Conservation (phyloP, 2,888 invertebrate genomes). For the Watsonalla cultraria region DNA sequence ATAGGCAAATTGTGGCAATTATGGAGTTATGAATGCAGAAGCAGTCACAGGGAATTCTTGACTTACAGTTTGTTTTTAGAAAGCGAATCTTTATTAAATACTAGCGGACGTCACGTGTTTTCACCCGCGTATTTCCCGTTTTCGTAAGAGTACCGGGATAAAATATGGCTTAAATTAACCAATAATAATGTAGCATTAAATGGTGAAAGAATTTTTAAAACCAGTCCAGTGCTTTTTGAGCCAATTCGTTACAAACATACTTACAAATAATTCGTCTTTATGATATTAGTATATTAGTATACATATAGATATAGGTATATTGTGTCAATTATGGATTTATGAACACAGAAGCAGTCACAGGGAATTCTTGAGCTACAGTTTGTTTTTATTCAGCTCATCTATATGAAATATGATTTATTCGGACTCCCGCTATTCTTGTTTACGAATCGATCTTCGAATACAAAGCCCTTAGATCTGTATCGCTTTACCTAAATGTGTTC, state of each 20-base stretch:
- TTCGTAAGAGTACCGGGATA: no score
- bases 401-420: constrained; percentile 58
- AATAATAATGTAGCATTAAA: no score
- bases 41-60: not conserved
- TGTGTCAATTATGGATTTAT: no score
- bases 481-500: constrained; percentile 63
- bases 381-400: constrained; percentile 8
- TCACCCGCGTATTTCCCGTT: no score
- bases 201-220: no score
- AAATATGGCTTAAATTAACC: no score
- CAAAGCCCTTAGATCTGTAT: constrained; percentile 67
- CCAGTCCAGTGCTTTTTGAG: no score
- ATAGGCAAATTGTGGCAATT: constrained; percentile 15
- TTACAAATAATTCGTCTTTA: no score
- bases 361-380: not conserved
- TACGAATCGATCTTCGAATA: constrained; percentile 63
- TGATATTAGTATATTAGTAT: no score
- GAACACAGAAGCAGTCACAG: not conserved
- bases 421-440: constrained; percentile 76
- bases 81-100: constrained; percentile 28
- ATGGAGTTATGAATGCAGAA: constrained; percentile 3
- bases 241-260: no score
- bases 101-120: no score
- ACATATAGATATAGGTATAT: no score
- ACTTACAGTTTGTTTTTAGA: not conserved